Percentiles rank a stretch among this genome's conserved stretches.
phyloP scores from a whole-genome alignment of 2,888 invertebrate genomes.

The Ectropis crepuscularia region DNA sequence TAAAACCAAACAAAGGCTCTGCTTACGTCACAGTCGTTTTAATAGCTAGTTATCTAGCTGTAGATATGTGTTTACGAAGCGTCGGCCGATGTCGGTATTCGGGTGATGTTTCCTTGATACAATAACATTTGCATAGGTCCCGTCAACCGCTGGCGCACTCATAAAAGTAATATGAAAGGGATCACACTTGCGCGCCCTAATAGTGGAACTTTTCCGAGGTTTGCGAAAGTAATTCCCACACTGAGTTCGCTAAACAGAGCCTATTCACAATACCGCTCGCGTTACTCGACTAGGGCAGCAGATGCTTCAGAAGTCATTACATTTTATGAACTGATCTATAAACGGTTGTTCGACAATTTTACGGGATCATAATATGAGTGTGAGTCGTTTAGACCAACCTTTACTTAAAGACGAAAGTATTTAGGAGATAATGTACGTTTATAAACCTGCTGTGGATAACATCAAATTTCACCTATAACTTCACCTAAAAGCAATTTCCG shows the following conservation, averaged over 20 bases:
- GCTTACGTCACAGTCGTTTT: too few species aligned
- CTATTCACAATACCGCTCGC: constrained; percentile 57
- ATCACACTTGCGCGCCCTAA: constrained; percentile 69
- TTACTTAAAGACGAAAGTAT: constrained; percentile 10
- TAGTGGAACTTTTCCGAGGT: constrained; percentile 68
- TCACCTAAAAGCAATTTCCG: background rate
- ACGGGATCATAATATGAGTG: constrained; percentile 21
- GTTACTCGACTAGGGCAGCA: constrained; percentile 47
- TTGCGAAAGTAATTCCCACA: constrained; percentile 68
- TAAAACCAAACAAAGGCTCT: too few species aligned
- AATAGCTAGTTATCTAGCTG: too few species aligned
- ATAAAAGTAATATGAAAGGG: constrained; percentile 76
- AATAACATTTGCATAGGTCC: constrained; percentile 80
- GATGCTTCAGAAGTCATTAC: constrained; percentile 49
- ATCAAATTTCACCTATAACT: background rate
- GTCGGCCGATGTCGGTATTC: constrained; percentile 39
- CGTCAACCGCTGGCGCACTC: constrained; percentile 70
- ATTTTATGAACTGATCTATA: constrained; percentile 43
- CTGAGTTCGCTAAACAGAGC: constrained; percentile 60
- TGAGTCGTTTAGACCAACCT: constrained; percentile 6
- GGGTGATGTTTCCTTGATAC: constrained; percentile 64
- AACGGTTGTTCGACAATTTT: constrained; percentile 37
- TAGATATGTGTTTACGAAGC: constrained; percentile 28
- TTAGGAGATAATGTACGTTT: background rate
- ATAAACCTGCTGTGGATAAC: background rate